Conservation (phyloP, 1,140 invertebrate species). For the Neotoxoptera formosana region DNA sequence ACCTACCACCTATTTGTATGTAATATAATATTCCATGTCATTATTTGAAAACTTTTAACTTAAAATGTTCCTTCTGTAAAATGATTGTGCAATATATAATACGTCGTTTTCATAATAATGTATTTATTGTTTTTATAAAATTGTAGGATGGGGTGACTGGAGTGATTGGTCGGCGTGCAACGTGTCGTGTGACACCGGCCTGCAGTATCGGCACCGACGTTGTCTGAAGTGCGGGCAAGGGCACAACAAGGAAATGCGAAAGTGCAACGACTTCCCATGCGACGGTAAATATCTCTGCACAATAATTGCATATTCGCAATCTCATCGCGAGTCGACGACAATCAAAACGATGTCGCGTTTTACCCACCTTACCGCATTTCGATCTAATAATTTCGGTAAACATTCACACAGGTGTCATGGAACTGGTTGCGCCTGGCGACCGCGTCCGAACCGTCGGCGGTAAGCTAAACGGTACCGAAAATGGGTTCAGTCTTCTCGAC, state of each 20-base stretch:
- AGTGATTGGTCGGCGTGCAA: slow-evolving; percentile 62
- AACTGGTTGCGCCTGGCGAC: slow-evolving; percentile 24
- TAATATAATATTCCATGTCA: background rate
- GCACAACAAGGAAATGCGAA: slow-evolving; percentile 62
- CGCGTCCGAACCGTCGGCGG: slow-evolving; percentile 10
- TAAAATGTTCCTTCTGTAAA: background rate
- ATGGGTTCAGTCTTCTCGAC: slow-evolving; percentile 11
- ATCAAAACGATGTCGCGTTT: background rate
- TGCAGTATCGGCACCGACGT: slow-evolving; percentile 61
- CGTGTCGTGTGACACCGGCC: slow-evolving; percentile 62
- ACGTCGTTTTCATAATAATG: background rate
- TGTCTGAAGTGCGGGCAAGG: slow-evolving; percentile 61
- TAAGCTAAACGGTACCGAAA: slow-evolving; percentile 22
- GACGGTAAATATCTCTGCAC: slow-evolving; percentile 60
- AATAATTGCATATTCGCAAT: background rate
- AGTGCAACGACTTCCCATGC: slow-evolving; percentile 62
- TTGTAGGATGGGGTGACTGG: slow-evolving; percentile 62
- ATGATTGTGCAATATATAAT: background rate
- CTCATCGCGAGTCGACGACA: too few relatives aligned
- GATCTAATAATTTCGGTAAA: background rate
- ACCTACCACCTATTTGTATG: background rate
- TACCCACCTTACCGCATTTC: background rate
- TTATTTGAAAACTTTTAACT: background rate
- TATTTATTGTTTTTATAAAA: background rate
- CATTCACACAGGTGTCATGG: slow-evolving; percentile 17